A percentile compares a stretch with the other conserved stretches of the same genome.
phyloP scores from a whole-genome alignment of 2,797 vertebrate genomes.

The Cossypha dichroa region DNA sequence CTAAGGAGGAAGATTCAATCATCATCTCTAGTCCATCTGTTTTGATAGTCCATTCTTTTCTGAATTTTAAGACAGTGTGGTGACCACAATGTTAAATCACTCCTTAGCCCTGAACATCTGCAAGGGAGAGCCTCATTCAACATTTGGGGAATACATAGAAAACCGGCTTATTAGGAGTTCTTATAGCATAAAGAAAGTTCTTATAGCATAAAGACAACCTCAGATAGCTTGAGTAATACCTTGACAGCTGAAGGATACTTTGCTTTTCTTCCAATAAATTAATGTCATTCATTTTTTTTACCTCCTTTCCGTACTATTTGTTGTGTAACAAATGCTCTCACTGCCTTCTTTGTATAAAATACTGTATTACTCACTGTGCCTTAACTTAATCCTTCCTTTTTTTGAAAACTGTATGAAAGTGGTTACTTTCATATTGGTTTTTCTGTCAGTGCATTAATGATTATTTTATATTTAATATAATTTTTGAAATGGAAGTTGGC shows the following conservation, averaged over 20 bases:
- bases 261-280: neutral
- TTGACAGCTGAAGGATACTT: neutral
- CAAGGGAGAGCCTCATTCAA: neutral
- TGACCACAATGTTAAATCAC: neutral
- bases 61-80: neutral
- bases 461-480: slow-evolving; percentile 75
- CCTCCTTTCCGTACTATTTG: neutral
- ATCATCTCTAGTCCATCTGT: neutral
- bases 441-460: slow-evolving; percentile 72
- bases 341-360: slow-evolving; percentile 51
- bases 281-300: neutral
- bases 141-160: neutral
- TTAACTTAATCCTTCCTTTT: slow-evolving; percentile 76
- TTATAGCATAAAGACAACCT: neutral
- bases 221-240: neutral
- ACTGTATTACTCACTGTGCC: slow-evolving; percentile 73
- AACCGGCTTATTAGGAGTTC: neutral
- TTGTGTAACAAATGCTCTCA: slow-evolving; percentile 15
- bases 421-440: slow-evolving; percentile 42
- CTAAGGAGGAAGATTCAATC: neutral
- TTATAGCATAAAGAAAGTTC: neutral
- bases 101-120: neutral
- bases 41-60: neutral
- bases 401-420: slow-evolving; percentile 63
- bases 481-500: slow-evolving; percentile 51